Conservation (phyloP, 2,888 invertebrate genomes). For the Macropis europaea region DNA sequence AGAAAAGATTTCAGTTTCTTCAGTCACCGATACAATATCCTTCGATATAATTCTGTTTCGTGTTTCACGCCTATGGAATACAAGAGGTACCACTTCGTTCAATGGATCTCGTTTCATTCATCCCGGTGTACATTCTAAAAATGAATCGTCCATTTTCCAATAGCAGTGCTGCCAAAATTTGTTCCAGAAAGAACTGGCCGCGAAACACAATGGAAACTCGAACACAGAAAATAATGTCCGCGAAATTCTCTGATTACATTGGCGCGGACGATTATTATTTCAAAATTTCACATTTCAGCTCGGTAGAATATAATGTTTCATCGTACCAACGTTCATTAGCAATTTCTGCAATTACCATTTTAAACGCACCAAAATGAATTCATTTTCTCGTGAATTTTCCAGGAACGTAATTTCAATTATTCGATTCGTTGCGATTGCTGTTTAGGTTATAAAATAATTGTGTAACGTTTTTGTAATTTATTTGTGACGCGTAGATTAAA, state of each 20-base stretch:
- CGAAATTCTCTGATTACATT: conserved; percentile 1
- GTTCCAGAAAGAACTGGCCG: conserved; percentile 18
- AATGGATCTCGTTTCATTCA: conserved; percentile 40
- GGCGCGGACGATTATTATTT: conserved; percentile 5
- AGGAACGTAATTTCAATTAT: no score
- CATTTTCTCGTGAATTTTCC: no score
- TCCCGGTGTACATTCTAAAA: conserved; percentile 31
- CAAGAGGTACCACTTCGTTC: conserved; percentile 31
- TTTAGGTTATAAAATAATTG: no score
- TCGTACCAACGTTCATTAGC: no score
- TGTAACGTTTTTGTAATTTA: no score
- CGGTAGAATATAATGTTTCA: no score
- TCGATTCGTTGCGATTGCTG: no score
- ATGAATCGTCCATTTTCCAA: conserved; percentile 49
- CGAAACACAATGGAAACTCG: conserved; percentile 15
- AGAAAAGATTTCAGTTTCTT: not conserved
- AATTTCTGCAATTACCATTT: no score
- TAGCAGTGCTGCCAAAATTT: conserved; percentile 24
- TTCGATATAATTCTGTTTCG: conserved; percentile 34
- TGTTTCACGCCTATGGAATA: conserved; percentile 33
- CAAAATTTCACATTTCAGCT: no score
- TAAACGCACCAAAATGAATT: no score
- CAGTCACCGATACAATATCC: conserved; percentile 29
- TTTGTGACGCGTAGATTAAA: no score
- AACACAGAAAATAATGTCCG: not conserved